Conservation (phyloP, 2,888 invertebrate genomes). For the Empis livida region DNA sequence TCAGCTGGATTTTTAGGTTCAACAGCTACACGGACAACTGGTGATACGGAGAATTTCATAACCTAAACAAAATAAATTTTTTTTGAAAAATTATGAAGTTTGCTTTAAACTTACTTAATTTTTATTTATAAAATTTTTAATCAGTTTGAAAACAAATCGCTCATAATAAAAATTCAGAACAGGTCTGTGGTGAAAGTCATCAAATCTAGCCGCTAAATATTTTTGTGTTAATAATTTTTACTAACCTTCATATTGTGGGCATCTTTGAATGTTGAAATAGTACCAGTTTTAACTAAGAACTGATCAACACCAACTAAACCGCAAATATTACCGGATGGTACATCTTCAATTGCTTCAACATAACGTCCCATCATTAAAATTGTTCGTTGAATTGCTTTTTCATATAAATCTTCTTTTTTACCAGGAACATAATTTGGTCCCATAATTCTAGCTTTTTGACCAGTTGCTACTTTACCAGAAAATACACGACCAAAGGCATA, state of each 20-base stretch:
- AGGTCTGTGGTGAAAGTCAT: conserved; percentile 20
- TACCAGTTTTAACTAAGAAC: conserved; percentile 98
- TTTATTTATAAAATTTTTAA: not conserved
- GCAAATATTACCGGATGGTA: conserved; percentile 98
- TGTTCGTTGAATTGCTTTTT: conserved; percentile 98
- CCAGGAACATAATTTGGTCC: conserved; percentile 97
- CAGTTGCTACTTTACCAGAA: conserved; percentile 85
- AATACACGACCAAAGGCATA: conserved; percentile 99
- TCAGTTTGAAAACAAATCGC: not conserved
- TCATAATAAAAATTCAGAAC: conserved; percentile 16
- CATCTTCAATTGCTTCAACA: conserved; percentile 98
- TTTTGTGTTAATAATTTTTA: not conserved
- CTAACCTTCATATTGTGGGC: conserved; percentile 92
- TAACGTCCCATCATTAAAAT: conserved; percentile 99
- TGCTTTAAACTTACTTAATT: too few species aligned
- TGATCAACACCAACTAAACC: conserved; percentile 99
- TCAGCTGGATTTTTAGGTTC: conserved; percentile 99
- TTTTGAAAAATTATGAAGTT: too few species aligned
- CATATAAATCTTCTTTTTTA: conserved; percentile 97
- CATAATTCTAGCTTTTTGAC: conserved; percentile 95
- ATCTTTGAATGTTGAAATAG: conserved; percentile 96
- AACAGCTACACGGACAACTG: conserved; percentile 98
- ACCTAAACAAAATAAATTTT: conserved; percentile 43
- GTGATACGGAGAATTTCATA: conserved; percentile 99
- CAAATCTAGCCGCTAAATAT: not conserved